Evolutionary conservation across 92 coral and sea anemone species (phyloP).

Genomic region (Porites rus): DNA sequence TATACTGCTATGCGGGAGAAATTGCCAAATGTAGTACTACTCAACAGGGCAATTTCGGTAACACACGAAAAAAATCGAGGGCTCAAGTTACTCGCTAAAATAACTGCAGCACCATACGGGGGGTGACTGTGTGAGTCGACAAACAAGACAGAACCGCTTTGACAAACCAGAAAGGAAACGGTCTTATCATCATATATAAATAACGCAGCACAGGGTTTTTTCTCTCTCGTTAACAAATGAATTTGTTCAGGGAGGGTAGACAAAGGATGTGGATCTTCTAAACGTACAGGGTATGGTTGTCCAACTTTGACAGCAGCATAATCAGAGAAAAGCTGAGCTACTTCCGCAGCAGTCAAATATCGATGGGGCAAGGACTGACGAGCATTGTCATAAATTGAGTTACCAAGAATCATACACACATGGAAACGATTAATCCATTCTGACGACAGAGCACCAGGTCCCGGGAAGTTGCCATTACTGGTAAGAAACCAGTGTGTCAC

Average conservation of each 20-base stretch:
- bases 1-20: background rate
- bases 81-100: background rate
- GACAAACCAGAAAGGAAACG: background rate
- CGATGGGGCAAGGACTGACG: no score
- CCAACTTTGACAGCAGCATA: no score
- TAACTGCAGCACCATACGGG: background rate
- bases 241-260: slow-evolving; percentile 6
- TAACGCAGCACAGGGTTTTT: background rate
- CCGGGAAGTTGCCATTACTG: no score
- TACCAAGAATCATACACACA: background rate
- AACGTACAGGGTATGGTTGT: background rate
- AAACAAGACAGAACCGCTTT: background rate
- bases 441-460: background rate
- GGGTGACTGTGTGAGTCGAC: slow-evolving; percentile 16
- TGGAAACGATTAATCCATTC: background rate
- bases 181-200: slow-evolving; percentile 14
- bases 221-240: no score
- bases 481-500: slow-evolving; percentile 4
- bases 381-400: no score
- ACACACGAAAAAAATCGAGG: background rate
- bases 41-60: background rate
- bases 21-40: background rate
- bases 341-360: no score
- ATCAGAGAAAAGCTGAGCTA: no score
- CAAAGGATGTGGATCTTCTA: background rate